These are phyloP conservation scores for Liasis olivaceus DNA, from an alignment of 2,797 vertebrate genomes.

Conservation along the genomic window DNA sequence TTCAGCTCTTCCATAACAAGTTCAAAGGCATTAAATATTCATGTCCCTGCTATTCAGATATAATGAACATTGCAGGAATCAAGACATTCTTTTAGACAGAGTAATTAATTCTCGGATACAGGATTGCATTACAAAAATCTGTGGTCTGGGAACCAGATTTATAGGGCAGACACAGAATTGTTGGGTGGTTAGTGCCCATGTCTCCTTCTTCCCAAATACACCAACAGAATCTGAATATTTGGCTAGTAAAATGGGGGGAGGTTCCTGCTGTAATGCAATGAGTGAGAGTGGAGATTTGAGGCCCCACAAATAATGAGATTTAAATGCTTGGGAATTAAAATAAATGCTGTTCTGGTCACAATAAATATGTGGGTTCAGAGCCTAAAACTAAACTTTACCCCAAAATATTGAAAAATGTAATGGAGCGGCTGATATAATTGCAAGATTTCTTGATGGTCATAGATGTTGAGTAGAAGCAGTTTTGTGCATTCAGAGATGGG, in stretches of 20 bases:
- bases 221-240: not conserved
- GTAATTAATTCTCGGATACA: not conserved
- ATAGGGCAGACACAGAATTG: not conserved
- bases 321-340: not conserved
- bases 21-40: not conserved
- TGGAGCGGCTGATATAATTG: not conserved
- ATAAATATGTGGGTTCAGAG: not conserved
- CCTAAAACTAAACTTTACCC: not conserved
- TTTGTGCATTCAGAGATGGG: not conserved
- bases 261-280: not conserved
- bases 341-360: not conserved
- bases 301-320: not conserved
- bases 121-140: not conserved
- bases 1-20: not conserved
- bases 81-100: not conserved
- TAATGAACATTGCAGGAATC: not conserved
- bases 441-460: not conserved
- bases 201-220: not conserved
- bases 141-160: not conserved
- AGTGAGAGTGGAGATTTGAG: not conserved
- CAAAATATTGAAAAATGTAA: not conserved
- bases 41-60: not conserved
- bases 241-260: not conserved
- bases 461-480: not conserved
- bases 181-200: not conserved